Percentiles rank a stretch among this genome's conserved stretches.
These are phyloP conservation scores for Furcula furcula DNA, from an alignment of 2,888 invertebrate genomes.

Conservation along the genomic window DNA sequence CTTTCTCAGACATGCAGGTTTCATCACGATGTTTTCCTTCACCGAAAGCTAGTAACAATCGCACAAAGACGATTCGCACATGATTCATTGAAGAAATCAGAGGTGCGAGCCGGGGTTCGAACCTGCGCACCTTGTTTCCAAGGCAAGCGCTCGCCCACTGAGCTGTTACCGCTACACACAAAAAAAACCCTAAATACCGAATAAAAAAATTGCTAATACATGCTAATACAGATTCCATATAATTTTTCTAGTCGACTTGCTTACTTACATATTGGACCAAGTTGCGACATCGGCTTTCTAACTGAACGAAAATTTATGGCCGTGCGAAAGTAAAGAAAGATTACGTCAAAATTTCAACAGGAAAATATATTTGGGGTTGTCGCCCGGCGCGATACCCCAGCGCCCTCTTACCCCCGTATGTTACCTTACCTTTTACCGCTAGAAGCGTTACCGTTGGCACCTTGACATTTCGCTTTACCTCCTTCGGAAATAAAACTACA, in stretches of 20 bases:
- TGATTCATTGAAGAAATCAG: too few species aligned
- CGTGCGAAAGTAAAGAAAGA: slow-evolving; percentile 1
- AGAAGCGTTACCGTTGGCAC: neutral
- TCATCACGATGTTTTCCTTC: too few species aligned
- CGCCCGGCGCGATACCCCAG: neutral
- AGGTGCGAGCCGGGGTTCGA: too few species aligned
- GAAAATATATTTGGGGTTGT: slow-evolving; percentile 1
- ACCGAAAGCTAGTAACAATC: too few species aligned
- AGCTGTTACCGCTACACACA: too few species aligned
- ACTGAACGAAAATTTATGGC: slow-evolving; percentile 1
- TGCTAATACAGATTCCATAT: too few species aligned
- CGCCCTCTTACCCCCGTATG: neutral
- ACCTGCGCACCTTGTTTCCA: too few species aligned
- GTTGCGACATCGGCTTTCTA: neutral
- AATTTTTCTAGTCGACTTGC: neutral
- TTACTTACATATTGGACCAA: neutral
- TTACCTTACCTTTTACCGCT: neutral
- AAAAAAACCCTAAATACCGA: too few species aligned
- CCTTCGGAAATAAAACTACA: neutral
- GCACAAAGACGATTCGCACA: too few species aligned
- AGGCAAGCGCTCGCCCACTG: too few species aligned
- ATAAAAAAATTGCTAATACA: too few species aligned
- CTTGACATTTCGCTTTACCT: neutral
- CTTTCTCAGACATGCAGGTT: too few species aligned
- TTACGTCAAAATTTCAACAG: slow-evolving; percentile 1